These are phyloP conservation scores for Pteria penguin DNA, from an alignment of 2,888 invertebrate species.

Conservation along the genomic window DNA sequence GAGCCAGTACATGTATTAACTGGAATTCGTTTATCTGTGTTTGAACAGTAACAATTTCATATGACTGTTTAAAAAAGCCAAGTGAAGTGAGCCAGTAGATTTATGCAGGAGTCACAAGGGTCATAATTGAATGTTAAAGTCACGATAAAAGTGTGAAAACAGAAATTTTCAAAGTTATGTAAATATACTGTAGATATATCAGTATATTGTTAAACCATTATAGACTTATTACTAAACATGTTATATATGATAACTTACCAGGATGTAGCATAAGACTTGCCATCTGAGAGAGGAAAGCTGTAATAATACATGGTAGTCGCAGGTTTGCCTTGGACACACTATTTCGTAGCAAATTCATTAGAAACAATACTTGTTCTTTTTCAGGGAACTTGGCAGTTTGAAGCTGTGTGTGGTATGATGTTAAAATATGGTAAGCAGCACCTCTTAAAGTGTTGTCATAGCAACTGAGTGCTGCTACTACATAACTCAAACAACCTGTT, in stretches of 20 bases:
- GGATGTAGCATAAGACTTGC: constrained; percentile 88
- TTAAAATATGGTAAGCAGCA: constrained; percentile 87
- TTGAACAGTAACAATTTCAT: too few species aligned
- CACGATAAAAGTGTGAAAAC: too few species aligned
- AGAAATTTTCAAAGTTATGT: neutral
- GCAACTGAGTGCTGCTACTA: constrained; percentile 87
- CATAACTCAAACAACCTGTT: constrained; percentile 86
- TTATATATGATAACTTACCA: constrained; percentile 53
- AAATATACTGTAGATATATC: neutral
- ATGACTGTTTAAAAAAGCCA: too few species aligned
- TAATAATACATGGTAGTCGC: constrained; percentile 84
- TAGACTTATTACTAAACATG: neutral
- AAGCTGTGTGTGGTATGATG: constrained; percentile 87
- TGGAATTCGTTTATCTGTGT: too few species aligned
- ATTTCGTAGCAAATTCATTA: constrained; percentile 85
- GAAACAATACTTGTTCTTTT: constrained; percentile 86
- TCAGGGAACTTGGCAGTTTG: constrained; percentile 83
- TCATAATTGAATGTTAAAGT: too few species aligned
- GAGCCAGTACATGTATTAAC: too few species aligned
- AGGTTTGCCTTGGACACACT: constrained; percentile 82
- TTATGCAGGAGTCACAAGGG: too few species aligned
- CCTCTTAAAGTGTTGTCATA: constrained; percentile 85
- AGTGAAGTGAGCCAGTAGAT: too few species aligned
- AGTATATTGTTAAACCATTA: neutral
- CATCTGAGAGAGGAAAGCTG: constrained; percentile 87